phyloP scores from a whole-genome alignment of 2,113 vertebrate species.

The Plecturocebus donacophilus region DNA sequence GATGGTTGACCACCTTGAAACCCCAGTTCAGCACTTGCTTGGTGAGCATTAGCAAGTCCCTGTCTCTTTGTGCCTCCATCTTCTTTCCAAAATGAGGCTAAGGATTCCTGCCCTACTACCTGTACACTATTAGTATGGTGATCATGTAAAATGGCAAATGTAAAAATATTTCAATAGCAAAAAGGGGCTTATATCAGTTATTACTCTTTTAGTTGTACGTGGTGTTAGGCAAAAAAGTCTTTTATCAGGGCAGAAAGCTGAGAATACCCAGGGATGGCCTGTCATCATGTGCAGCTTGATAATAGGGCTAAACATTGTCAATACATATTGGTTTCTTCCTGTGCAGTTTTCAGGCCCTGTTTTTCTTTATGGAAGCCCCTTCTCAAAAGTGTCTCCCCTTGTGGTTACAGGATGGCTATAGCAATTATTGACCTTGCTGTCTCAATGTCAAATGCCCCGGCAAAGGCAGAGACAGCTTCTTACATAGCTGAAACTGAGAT shows the following conservation, averaged over 20 bases:
- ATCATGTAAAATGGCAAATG: not conserved
- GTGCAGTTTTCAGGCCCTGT: not conserved
- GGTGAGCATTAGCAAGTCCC: accelerated
- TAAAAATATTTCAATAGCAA: not conserved
- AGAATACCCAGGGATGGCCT: not conserved
- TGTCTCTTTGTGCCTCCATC: not conserved
- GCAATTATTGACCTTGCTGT: not conserved
- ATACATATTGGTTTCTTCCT: not conserved
- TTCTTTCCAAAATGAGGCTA: not conserved
- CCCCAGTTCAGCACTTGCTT: not conserved
- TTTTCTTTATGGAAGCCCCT: not conserved
- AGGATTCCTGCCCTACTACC: not conserved
- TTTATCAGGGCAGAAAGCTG: not conserved
- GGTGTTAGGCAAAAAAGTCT: not conserved
- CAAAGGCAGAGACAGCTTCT: not conserved
- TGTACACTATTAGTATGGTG: not conserved
- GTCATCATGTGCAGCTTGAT: too few relatives aligned
- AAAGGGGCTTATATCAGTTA: not conserved
- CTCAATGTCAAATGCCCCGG: not conserved
- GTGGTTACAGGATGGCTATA: not conserved
- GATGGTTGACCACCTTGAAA: not conserved
- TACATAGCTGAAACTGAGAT: not conserved
- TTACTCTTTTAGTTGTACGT: not conserved
- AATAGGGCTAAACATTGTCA: not conserved
- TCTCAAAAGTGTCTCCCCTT: not conserved